phyloP scores from a whole-genome alignment of 2,113 vertebrate genomes.

The Miniopterus natalensis region DNA sequence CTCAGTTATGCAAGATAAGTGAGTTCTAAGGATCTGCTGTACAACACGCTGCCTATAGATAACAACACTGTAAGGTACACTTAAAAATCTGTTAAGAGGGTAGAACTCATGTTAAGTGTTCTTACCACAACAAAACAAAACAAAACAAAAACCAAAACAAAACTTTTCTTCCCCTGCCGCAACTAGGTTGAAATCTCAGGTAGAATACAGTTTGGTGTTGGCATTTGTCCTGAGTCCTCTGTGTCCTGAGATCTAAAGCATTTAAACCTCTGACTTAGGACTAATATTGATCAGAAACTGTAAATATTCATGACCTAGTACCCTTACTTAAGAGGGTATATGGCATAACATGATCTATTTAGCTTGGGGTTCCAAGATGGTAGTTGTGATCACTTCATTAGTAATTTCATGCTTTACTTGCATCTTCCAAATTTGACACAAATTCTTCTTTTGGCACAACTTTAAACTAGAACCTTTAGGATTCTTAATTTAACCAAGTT shows the following conservation, averaged over 20 bases:
- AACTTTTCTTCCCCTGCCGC: too few species aligned
- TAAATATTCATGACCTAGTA: conserved; percentile 49
- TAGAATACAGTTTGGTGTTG: not conserved
- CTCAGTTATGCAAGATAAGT: not conserved
- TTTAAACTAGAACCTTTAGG: not conserved
- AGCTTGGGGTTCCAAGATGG: conserved; percentile 21
- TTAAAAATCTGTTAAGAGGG: not conserved
- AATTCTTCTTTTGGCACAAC: not conserved
- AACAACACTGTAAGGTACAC: not conserved
- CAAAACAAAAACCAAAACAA: not conserved
- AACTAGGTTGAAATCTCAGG: not conserved
- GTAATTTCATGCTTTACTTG: not conserved
- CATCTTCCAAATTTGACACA: not conserved
- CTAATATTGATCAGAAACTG: conserved; percentile 5
- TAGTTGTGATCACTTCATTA: not conserved
- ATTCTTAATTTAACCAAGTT: conserved; percentile 1
- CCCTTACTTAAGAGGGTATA: not conserved
- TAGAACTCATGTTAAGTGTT: not conserved
- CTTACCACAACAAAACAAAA: not conserved
- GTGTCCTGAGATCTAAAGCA: not conserved
- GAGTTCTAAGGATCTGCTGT: not conserved
- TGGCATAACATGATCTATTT: not conserved
- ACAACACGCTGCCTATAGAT: not conserved
- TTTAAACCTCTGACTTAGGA: conserved; percentile 36
- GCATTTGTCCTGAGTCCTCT: not conserved